Percentiles rank a stretch among this genome's conserved stretches.
phyloP scores from a whole-genome alignment of 1,140 invertebrate genomes.

The Drosophila miranda region DNA sequence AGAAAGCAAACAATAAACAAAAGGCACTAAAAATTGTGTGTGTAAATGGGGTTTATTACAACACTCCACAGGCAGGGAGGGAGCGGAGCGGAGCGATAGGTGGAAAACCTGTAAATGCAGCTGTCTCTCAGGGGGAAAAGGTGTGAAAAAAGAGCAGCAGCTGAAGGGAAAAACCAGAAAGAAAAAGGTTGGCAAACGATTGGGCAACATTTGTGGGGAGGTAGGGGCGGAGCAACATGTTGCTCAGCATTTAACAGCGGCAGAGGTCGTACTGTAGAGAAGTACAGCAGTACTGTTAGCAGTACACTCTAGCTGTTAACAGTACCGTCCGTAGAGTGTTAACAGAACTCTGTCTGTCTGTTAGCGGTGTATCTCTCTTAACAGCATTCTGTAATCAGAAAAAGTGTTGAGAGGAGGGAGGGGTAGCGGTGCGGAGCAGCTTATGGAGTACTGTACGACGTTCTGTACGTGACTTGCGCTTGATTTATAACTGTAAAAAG shows the following conservation, averaged over 20 bases:
- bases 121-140: slow-evolving; percentile 42
- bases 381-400: slow-evolving; percentile 20
- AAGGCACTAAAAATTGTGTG: slow-evolving; percentile 54
- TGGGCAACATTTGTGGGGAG: too few species aligned
- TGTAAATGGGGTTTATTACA: slow-evolving; percentile 73
- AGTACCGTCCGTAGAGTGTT: not conserved
- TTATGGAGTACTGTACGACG: too few species aligned
- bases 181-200: slow-evolving; percentile 6
- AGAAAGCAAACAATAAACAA: slow-evolving; percentile 56
- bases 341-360: not conserved
- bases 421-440: too few species aligned
- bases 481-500: slow-evolving; percentile 59
- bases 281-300: not conserved
- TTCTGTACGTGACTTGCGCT: slow-evolving; percentile 51
- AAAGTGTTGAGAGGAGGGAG: not conserved
- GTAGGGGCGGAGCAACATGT: not conserved
- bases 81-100: not conserved
- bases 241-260: slow-evolving; percentile 16
- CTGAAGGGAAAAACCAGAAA: slow-evolving; percentile 1
- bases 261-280: slow-evolving; percentile 3
- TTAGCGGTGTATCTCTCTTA: not conserved
- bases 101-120: slow-evolving; percentile 45
- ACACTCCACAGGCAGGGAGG: slow-evolving; percentile 12
- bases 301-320: too few species aligned
- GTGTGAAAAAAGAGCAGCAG: slow-evolving; percentile 40